These are phyloP conservation scores for Eupelmus urozonus DNA, from an alignment of 2,888 invertebrate genomes.

Conservation along the genomic window DNA sequence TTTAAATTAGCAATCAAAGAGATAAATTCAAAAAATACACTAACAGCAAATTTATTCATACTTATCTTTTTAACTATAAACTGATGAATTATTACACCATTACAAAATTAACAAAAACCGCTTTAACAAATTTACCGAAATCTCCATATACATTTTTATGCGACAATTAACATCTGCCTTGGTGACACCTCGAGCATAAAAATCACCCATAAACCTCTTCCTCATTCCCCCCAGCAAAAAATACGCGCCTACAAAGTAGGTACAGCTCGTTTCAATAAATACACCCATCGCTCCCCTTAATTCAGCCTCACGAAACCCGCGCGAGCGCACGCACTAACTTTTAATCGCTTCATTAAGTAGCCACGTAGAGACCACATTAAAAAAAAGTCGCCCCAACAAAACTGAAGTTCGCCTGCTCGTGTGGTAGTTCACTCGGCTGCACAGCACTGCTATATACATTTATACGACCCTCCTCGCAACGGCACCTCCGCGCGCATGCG, in stretches of 20 bases:
- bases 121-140: too few relatives aligned
- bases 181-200: too few relatives aligned
- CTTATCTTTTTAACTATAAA: too few relatives aligned
- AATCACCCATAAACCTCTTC: too few relatives aligned
- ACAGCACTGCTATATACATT: neutral
- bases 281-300: neutral
- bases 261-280: neutral
- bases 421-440: neutral
- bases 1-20: too few relatives aligned
- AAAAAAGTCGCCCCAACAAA: neutral
- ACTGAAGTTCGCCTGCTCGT: neutral
- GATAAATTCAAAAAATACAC: too few relatives aligned
- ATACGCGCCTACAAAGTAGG: neutral
- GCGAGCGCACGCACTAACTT: neutral
- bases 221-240: too few relatives aligned
- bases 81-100: too few relatives aligned
- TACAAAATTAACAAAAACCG: too few relatives aligned
- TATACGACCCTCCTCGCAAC: neutral
- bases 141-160: too few relatives aligned
- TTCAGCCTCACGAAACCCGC: neutral
- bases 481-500: neutral
- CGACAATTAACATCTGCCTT: too few relatives aligned
- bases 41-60: too few relatives aligned
- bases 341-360: slow-evolving; percentile 40
- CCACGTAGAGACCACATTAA: neutral